Conservation (phyloP, 1,140 invertebrate species). For the Charaxes varanes region DNA sequence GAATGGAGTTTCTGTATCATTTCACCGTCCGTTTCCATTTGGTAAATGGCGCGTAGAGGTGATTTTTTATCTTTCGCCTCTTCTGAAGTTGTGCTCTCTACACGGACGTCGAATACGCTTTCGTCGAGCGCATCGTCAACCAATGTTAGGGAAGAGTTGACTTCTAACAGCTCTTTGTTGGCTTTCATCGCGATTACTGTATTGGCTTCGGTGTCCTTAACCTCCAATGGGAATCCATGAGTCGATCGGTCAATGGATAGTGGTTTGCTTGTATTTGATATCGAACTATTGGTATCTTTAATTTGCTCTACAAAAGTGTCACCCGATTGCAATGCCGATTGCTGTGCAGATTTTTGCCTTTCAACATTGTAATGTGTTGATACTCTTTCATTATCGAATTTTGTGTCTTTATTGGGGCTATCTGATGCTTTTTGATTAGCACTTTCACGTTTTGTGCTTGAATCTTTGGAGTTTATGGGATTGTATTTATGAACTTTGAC, state of each 20-base stretch:
- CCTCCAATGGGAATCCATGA: slow-evolving; percentile 14
- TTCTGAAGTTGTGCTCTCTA: slow-evolving; percentile 11
- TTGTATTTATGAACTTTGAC: slow-evolving; percentile 39
- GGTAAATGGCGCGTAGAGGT: slow-evolving; percentile 33
- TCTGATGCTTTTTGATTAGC: not conserved
- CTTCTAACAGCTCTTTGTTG: slow-evolving; percentile 42
- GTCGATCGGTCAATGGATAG: slow-evolving; percentile 29
- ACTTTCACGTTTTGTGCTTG: slow-evolving; percentile 7
- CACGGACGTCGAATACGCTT: slow-evolving; percentile 21
- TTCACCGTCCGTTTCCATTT: slow-evolving; percentile 23
- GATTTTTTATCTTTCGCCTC: slow-evolving; percentile 15
- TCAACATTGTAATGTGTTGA: slow-evolving; percentile 29
- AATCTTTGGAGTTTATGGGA: slow-evolving; percentile 22
- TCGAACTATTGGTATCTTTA: slow-evolving; percentile 16
- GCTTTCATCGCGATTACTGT: slow-evolving; percentile 52
- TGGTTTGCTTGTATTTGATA: slow-evolving; percentile 29
- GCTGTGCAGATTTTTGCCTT: not conserved
- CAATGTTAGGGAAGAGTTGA: slow-evolving; percentile 44
- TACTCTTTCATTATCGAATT: slow-evolving; percentile 22
- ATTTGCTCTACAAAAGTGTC: slow-evolving; percentile 15
- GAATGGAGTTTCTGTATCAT: slow-evolving; percentile 24
- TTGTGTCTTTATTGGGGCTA: slow-evolving; percentile 14
- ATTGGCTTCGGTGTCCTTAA: slow-evolving; percentile 43
- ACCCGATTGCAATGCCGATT: slow-evolving; percentile 13
- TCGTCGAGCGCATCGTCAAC: slow-evolving; percentile 37